These are phyloP conservation scores for Craseonycteris thonglongyai DNA, from an alignment of 2,113 vertebrate species.

Conservation along the genomic window DNA sequence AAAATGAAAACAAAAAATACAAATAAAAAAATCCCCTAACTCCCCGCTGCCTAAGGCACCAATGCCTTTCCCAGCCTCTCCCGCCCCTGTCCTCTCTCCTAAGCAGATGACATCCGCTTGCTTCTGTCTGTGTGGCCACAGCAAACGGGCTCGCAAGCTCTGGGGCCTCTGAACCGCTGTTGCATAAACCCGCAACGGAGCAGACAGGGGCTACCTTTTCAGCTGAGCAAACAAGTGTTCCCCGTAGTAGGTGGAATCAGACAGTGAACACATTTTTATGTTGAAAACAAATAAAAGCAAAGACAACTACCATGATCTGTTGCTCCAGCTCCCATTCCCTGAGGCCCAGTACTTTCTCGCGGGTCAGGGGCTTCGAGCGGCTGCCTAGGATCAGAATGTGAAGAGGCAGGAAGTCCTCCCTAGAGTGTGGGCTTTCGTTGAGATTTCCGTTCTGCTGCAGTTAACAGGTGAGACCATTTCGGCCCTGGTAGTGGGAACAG, in stretches of 20 bases:
- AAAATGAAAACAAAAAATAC: constrained; percentile 38
- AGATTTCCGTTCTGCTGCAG: constrained; percentile 67
- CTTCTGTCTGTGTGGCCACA: constrained; percentile 79
- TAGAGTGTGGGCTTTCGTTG: constrained; percentile 74
- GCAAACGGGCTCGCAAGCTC: constrained; percentile 68
- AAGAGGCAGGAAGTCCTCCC: constrained; percentile 61
- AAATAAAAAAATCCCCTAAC: constrained; percentile 48
- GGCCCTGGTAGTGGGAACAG: constrained; percentile 31
- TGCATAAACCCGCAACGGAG: constrained; percentile 71
- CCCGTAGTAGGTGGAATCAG: constrained; percentile 74
- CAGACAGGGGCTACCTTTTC: constrained; percentile 63
- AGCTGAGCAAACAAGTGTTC: constrained; percentile 71
- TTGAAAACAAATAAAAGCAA: constrained; percentile 59
- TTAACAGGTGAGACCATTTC: constrained; percentile 48
- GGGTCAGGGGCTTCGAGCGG: constrained; percentile 77
- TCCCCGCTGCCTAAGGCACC: constrained; percentile 66
- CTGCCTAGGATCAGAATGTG: constrained; percentile 43
- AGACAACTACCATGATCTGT: constrained; percentile 70
- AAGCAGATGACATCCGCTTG: constrained; percentile 76
- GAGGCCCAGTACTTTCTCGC: constrained; percentile 74
- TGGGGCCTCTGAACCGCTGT: constrained; percentile 67
- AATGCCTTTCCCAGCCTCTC: constrained; percentile 29
- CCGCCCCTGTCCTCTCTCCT: not conserved
- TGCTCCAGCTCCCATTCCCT: constrained; percentile 74
- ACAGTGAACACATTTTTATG: constrained; percentile 67